A percentile compares a stretch with the other conserved stretches of the same genome.
These are phyloP conservation scores for Osmerus eperlanus DNA, from an alignment of 2,113 vertebrate genomes.

Conservation along the genomic window DNA sequence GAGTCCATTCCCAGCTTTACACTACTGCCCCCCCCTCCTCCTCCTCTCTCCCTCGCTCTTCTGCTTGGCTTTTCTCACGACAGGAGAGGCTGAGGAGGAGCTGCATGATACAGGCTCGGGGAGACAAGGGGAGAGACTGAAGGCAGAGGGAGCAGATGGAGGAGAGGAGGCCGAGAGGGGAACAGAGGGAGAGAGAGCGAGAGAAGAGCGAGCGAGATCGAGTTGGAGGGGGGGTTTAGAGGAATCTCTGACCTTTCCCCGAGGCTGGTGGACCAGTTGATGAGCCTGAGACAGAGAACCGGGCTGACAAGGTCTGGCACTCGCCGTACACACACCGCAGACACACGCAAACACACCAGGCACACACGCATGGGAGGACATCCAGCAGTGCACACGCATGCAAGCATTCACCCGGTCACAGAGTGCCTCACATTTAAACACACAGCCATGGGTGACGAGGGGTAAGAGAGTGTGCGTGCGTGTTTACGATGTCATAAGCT, in stretches of 20 bases:
- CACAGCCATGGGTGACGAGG: constrained; percentile 29
- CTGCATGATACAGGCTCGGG: not conserved
- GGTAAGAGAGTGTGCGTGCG: constrained; percentile 17
- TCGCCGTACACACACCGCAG: constrained; percentile 22
- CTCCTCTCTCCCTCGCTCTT: not conserved
- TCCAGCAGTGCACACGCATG: not conserved
- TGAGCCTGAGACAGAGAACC: constrained; percentile 46
- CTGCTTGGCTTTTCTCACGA: constrained; percentile 31
- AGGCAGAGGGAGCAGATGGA: constrained; percentile 21
- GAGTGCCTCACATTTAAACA: not conserved
- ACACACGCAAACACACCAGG: constrained; percentile 1
- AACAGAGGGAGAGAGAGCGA: not conserved
- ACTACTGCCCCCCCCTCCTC: not conserved
- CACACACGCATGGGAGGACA: not conserved
- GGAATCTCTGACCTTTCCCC: constrained; percentile 61
- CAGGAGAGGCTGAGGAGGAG: constrained; percentile 43
- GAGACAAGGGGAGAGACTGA: not conserved
- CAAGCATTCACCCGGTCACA: not conserved
- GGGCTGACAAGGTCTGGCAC: constrained; percentile 46
- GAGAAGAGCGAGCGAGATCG: not conserved
- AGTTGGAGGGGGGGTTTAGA: constrained; percentile 21
- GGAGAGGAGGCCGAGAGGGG: constrained; percentile 1
- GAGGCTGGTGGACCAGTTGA: constrained; percentile 45
- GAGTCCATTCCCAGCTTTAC: too few relatives aligned
- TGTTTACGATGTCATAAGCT: constrained; percentile 6